Evolutionary conservation across 1,140 invertebrate species (phyloP).

Genomic region (Varroa destructor): DNA sequence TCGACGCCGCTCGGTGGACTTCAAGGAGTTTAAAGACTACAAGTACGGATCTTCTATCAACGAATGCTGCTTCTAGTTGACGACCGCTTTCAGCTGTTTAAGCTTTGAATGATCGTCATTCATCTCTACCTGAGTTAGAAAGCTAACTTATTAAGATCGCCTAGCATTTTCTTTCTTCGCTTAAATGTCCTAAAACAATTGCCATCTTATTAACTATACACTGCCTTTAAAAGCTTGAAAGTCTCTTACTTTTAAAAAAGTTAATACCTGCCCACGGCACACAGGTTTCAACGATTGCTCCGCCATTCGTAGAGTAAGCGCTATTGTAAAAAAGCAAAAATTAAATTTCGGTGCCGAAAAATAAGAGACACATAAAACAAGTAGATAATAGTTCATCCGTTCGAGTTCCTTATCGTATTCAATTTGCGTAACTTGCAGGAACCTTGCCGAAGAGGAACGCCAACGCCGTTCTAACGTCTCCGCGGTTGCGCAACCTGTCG

Average conservation of each 20-base stretch:
- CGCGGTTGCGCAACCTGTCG: neutral
- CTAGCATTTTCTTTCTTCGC: neutral
- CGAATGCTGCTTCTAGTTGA: neutral
- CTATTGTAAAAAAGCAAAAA: no score
- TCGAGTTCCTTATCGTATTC: no score
- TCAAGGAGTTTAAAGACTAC: slow-evolving; percentile 14
- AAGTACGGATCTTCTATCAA: neutral
- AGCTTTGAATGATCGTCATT: neutral
- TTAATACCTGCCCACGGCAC: no score
- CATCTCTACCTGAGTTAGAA: neutral
- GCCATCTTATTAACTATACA: neutral
- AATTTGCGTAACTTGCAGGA: neutral
- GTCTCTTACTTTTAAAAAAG: no score
- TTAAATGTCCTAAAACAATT: neutral
- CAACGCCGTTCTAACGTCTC: neutral
- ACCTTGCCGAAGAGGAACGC: slow-evolving; percentile 2
- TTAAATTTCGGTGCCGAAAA: neutral
- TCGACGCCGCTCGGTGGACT: slow-evolving; percentile 13
- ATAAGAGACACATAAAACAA: neutral
- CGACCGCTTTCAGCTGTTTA: neutral
- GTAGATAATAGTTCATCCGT: neutral
- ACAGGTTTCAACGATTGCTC: no score
- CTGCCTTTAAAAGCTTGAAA: neutral
- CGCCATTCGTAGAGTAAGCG: no score
- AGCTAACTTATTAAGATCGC: neutral